Evolutionary conservation across 2,113 vertebrate genomes (phyloP), one percentile per base, ranked within the genome.

Genomic region (Regulus satrapa): DNA sequence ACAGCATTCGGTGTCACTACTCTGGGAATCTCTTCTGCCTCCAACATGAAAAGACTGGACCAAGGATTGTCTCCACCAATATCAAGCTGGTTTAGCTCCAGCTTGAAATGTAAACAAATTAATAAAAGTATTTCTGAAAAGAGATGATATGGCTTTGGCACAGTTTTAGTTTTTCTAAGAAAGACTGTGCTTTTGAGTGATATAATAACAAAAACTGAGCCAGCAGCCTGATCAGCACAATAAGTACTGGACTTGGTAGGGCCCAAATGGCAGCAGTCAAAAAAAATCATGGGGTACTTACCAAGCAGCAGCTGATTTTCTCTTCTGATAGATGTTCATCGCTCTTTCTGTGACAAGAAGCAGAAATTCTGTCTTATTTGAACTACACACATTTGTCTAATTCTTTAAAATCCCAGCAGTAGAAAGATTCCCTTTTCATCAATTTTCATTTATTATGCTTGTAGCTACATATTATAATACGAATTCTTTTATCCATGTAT

Each of bases 381-480:
- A 94, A 80, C 92, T 83, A 55, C 3, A 6, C 73, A 89, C 85
- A 92, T 96, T 96, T 95, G 87, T 93, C 92, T 95, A 96, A 95
- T 96, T 95, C 92, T 92, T 92, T 92, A 93, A 95, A 97, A 85
- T 95, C 85, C 93, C 89, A 94, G 93, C 75, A 80, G 91, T 32
- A 80, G 67, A 83, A 90, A 93, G 64, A 92, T 86, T 90, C 89
- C 85, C 79, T 95, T 93, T 97, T 77, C 90, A 85, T 92, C 88
- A 88, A 74, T 95, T 95, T 93, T 75, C 75, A 94, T 93, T 92
- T 90, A 93, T 93, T 93, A 83, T 80, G 48, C 63, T 92, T 92
- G 88, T 92, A 96, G 93, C 78, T 94, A 83, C 82, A 40, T 15
- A 85, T 12, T 51, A 90, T 72, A 93, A 88, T 85, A 83, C 4